Evolutionary conservation across 2,888 invertebrate genomes (phyloP).

Genomic region (Thyatira batis): DNA sequence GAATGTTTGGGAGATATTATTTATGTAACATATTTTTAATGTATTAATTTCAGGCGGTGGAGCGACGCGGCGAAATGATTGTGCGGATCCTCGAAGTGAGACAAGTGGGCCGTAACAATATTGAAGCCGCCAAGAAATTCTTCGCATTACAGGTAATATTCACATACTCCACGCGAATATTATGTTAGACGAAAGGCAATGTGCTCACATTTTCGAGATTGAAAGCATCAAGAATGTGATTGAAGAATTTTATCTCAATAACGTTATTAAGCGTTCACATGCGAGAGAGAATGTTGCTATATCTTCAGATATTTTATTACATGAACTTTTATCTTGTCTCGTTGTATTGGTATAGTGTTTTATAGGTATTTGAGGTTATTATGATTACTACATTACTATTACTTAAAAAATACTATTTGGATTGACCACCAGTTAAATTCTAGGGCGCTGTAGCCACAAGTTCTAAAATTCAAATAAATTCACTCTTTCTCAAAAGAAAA

Average conservation of each 20-base stretch:
- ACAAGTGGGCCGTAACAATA: constrained; percentile 92
- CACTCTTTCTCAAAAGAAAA: constrained; percentile 15
- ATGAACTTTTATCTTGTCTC: too few relatives aligned
- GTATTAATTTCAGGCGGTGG: constrained; percentile 85
- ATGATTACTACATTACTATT: too few relatives aligned
- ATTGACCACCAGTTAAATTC: background rate
- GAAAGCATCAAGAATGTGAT: background rate
- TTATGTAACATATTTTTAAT: background rate
- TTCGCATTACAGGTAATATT: constrained; percentile 87
- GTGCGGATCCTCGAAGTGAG: constrained; percentile 94
- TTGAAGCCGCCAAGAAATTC: constrained; percentile 94
- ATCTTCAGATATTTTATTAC: too few relatives aligned
- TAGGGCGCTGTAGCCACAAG: background rate
- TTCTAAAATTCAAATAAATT: background rate
- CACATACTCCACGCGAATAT: constrained; percentile 12
- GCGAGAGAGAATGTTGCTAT: background rate
- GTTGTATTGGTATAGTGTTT: too few relatives aligned
- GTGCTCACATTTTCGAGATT: background rate
- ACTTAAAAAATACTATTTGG: too few relatives aligned
- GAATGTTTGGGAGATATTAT: too few relatives aligned
- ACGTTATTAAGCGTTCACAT: background rate
- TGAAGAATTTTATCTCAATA: background rate
- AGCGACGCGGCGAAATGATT: constrained; percentile 97
- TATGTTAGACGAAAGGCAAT: background rate
- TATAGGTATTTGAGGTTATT: too few relatives aligned